Conservation (phyloP, 2,888 invertebrate species). For the Platycheirus albimanus region DNA sequence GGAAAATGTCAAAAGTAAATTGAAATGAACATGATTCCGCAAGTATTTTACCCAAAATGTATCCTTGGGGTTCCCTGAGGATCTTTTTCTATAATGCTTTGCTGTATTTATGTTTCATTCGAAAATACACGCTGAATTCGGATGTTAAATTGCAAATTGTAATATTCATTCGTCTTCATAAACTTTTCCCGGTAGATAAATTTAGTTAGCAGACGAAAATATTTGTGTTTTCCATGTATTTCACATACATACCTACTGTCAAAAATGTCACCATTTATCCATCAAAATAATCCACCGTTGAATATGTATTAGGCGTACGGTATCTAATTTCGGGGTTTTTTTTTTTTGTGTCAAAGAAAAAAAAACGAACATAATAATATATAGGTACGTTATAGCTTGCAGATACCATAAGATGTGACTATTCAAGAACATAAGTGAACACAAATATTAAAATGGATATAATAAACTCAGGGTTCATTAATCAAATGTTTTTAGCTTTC, state of each 20-base stretch:
- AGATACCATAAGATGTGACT: not conserved
- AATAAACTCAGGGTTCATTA: too few relatives aligned
- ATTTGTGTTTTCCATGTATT: not conserved
- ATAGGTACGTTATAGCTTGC: not conserved
- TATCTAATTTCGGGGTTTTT: conserved; percentile 52
- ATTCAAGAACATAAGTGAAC: too few relatives aligned
- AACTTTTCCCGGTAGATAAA: conserved; percentile 44
- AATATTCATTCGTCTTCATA: conserved; percentile 58
- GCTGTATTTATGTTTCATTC: not conserved
- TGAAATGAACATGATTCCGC: conserved; percentile 39
- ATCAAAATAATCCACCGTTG: conserved; percentile 59
- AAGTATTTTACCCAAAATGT: conserved; percentile 13
- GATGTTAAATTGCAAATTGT: conserved; percentile 47
- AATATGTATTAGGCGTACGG: conserved; percentile 33
- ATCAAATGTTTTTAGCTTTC: too few relatives aligned
- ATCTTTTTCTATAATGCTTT: not conserved
- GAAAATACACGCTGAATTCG: too few relatives aligned
- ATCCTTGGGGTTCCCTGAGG: not conserved
- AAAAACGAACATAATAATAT: not conserved
- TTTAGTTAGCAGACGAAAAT: conserved; percentile 52
- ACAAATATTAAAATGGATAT: too few relatives aligned
- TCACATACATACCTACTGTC: conserved; percentile 18
- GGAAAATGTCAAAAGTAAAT: conserved; percentile 55
- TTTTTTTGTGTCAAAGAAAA: conserved; percentile 9
- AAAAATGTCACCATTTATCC: conserved; percentile 51